These are phyloP conservation scores for Metallyticus violacea DNA, from an alignment of 2,888 invertebrate species.

Conservation along the genomic window DNA sequence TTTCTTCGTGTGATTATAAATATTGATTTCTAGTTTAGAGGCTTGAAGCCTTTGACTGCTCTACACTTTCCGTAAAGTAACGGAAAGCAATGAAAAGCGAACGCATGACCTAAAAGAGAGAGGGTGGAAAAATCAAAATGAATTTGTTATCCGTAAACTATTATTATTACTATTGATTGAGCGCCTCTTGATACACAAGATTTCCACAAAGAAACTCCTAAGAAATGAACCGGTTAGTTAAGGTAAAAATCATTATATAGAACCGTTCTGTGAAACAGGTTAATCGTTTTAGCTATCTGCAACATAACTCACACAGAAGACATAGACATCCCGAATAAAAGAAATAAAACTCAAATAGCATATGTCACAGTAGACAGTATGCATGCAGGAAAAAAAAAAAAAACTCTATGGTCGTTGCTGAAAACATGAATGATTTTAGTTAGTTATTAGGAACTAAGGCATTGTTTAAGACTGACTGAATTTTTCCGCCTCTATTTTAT, in stretches of 20 bases:
- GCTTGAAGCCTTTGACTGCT: too few relatives aligned
- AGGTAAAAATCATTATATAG: neutral
- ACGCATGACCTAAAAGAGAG: neutral
- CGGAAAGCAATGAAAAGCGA: too few relatives aligned
- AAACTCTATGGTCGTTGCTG: too few relatives aligned
- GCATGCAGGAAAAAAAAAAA: neutral
- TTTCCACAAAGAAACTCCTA: neutral
- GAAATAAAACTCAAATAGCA: neutral
- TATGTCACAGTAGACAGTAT: neutral
- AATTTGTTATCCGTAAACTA: neutral
- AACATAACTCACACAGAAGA: neutral
- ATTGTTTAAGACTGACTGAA: too few relatives aligned
- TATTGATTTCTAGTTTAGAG: too few relatives aligned
- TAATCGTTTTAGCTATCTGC: neutral
- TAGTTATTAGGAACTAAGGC: too few relatives aligned
- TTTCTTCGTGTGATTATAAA: too few relatives aligned
- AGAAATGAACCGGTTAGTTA: neutral
- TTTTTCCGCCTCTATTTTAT: too few relatives aligned
- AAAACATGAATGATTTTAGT: too few relatives aligned
- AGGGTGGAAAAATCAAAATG: neutral
- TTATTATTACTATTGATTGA: neutral
- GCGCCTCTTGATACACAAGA: neutral
- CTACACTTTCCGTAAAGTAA: too few relatives aligned
- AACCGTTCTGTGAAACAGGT: neutral
- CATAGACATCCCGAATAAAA: neutral